phyloP scores from a whole-genome alignment of 2,113 vertebrate species.

The Macrotis lagotis region DNA sequence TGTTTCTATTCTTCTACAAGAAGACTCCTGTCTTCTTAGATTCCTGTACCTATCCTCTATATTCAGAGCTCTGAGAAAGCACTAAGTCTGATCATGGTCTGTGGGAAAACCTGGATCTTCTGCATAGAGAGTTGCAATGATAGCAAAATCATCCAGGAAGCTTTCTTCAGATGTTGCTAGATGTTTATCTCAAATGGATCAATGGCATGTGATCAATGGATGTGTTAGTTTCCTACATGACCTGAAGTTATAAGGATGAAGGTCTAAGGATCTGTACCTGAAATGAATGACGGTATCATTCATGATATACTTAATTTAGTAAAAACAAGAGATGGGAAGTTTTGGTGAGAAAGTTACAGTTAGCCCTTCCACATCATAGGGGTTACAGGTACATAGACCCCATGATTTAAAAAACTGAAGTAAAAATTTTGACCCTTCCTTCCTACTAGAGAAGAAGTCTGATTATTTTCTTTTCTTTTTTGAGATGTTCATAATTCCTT shows the following conservation, averaged over 20 bases:
- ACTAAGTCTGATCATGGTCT: no score
- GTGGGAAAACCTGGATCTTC: no score
- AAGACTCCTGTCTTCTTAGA: no score
- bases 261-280: not conserved
- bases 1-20: no score
- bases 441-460: not conserved
- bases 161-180: not conserved
- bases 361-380: not conserved
- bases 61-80: no score
- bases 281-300: not conserved
- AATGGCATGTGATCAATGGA: not conserved
- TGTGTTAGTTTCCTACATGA: not conserved
- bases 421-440: not conserved
- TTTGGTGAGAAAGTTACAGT: not conserved
- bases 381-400: not conserved
- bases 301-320: not conserved
- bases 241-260: not conserved
- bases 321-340: not conserved
- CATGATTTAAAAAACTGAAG: not conserved
- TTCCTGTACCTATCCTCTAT: no score
- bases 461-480: not conserved
- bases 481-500: not conserved
- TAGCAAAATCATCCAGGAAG: not conserved
- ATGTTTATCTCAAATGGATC: not conserved
- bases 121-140: no score